phyloP scores from a whole-genome alignment of 2,888 invertebrate genomes.

The Drosophila trichaetosa region DNA sequence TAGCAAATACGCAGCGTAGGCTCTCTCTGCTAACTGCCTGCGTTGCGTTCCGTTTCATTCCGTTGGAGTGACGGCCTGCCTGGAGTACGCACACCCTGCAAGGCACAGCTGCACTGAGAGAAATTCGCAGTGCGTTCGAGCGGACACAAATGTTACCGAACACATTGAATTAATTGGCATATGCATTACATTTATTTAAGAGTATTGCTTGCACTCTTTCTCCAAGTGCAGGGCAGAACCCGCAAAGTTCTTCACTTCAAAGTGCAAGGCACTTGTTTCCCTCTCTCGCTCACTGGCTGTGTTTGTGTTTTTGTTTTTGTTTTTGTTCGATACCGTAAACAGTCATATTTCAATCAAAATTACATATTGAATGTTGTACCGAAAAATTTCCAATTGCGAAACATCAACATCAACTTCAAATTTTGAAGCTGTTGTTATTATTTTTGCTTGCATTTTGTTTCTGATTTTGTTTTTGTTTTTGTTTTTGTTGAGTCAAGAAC shows the following conservation, averaged over 20 bases:
- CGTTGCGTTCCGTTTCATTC: conserved; percentile 22
- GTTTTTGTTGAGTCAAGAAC: conserved; percentile 1
- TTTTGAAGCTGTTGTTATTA: conserved; percentile 35
- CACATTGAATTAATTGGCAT: not conserved
- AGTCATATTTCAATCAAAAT: conserved; percentile 82
- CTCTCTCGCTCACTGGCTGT: conserved; percentile 5
- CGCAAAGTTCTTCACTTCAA: not conserved
- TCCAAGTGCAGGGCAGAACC: not conserved
- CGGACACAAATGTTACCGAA: not conserved
- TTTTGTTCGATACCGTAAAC: conserved; percentile 54
- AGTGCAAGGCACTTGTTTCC: conserved; percentile 43
- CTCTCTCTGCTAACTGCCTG: conserved; percentile 21
- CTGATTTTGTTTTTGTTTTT: not conserved
- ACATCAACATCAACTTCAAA: conserved; percentile 40
- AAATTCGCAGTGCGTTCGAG: conserved; percentile 7
- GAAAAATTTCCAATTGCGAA: conserved; percentile 38
- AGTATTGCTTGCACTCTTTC: not conserved
- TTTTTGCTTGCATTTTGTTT: conserved; percentile 4
- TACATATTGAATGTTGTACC: conserved; percentile 63
- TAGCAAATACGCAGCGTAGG: conserved; percentile 69
- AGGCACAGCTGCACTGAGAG: conserved; percentile 55
- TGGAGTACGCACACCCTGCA: conserved; percentile 69
- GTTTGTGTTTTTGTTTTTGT: conserved; percentile 45
- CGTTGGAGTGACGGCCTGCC: conserved; percentile 63
- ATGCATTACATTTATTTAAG: not conserved